Percentiles rank a stretch among this genome's conserved stretches.
phyloP scores from a whole-genome alignment of 1,140 invertebrate species.

The Cyphomyrmex costatus region DNA sequence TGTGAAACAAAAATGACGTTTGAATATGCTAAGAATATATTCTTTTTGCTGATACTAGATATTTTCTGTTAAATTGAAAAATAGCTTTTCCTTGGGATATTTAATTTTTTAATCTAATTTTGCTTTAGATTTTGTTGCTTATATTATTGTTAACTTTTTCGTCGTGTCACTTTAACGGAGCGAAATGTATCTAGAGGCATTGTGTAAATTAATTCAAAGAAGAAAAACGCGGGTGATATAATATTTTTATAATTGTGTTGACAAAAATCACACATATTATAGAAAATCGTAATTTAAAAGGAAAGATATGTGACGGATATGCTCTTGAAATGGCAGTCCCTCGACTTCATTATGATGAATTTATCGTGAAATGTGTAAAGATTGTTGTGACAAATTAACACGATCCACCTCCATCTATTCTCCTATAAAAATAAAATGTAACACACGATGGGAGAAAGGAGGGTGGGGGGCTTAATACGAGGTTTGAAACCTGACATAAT shows the following conservation, averaged over 20 bases:
- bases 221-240: neutral
- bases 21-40: too few relatives aligned
- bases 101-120: too few relatives aligned
- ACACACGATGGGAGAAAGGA: neutral
- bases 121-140: too few relatives aligned
- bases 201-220: neutral
- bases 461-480: conserved; percentile 55
- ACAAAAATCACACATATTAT: neutral
- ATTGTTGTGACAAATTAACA: conserved; percentile 70
- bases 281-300: neutral
- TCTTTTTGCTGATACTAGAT: too few relatives aligned
- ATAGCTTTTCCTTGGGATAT: too few relatives aligned
- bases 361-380: conserved; percentile 71
- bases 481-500: conserved; percentile 64
- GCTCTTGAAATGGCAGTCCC: neutral
- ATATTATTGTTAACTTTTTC: too few relatives aligned
- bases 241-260: neutral
- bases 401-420: conserved; percentile 64
- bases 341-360: conserved; percentile 48
- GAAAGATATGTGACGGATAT: neutral
- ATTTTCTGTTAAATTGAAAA: too few relatives aligned
- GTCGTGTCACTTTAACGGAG: too few relatives aligned
- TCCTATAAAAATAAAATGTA: conserved; percentile 25
- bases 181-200: neutral
- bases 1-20: too few relatives aligned